Evolutionary conservation across 2,113 vertebrate genomes (phyloP), one percentile per base, ranked within the genome.

Genomic region (Heterotis niloticus): DNA sequence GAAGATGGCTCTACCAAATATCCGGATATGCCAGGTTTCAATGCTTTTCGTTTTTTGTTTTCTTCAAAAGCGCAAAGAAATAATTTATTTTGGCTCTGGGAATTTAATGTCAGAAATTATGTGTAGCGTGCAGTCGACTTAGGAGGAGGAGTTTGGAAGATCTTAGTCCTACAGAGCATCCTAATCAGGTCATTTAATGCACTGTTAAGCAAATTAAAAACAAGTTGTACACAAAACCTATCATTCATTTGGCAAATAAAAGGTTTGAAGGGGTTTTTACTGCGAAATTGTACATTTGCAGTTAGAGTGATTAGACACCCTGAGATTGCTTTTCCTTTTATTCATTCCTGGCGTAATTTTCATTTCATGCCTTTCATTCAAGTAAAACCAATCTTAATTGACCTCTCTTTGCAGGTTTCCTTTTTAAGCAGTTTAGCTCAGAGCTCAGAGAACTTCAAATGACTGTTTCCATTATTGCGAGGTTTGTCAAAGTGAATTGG

Each of bases 151-250:
- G 34, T 44, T 44, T 62, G 60, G 60, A 62, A 62, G 4, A 62
- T 60, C 51, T 64, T 56, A 17, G 68, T 20, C 80, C 24, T 3
- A 62, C 60, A 14, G 34, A 44, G 34, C 12, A 62, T 4, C 14
- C 60, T 89, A 89, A 89, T 86, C 82, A 86, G 74, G 65, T 81
- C 57, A 89, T 91, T 89, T 85, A 87, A 85, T 82, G 88, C 87
- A 85, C 88, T 89, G 86, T 89, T 89, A 86, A 83, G 64, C 88
- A 83, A 83, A 85, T 87, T 88, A 87, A 86, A 86, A 84, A 80
- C 73, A 4, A 54, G 64, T 72, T 59, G 81, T 81, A 76, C 86
- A 77, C 86, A 84, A 84, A 79, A 79, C 80, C 82, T 83, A 75
- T 52, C 24, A 78, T 84, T 88, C 86, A 90, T 89, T 86, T 84